Evolutionary conservation across 1,140 invertebrate genomes (phyloP).

Genomic region (Lepidurus couesii): DNA sequence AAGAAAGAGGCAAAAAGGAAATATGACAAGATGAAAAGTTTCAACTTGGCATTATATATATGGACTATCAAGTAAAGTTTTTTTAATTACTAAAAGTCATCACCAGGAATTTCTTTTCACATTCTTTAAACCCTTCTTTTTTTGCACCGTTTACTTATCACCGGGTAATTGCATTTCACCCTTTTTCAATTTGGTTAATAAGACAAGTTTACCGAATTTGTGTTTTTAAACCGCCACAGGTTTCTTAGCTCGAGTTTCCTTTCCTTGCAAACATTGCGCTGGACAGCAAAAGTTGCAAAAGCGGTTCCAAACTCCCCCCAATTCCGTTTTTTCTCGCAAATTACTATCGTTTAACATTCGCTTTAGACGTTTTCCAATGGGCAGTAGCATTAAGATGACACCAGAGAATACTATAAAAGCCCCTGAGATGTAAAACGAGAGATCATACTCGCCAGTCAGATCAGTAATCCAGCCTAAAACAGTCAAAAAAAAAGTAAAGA

Average conservation of each 20-base stretch:
- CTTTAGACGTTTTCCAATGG: constrained; percentile 46
- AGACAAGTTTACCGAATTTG: neutral
- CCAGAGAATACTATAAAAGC: constrained; percentile 79
- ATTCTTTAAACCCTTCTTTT: neutral
- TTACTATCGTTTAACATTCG: neutral
- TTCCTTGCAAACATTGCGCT: neutral
- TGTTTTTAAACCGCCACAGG: neutral
- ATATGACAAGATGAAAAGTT: neutral
- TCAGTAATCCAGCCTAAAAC: constrained; percentile 68
- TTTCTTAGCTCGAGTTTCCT: neutral
- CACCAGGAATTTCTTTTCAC: neutral
- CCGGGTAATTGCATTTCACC: neutral
- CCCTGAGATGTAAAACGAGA: constrained; percentile 82
- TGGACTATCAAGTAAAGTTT: constrained; percentile 19
- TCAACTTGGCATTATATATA: neutral
- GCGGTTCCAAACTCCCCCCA: neutral
- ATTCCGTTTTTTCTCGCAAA: neutral
- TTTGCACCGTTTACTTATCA: constrained; percentile 2
- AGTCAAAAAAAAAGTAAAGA: neutral
- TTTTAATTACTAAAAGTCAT: neutral
- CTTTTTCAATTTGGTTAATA: too few species aligned
- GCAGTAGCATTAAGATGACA: constrained; percentile 62
- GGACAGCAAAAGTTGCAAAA: neutral
- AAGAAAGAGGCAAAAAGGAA: constrained; percentile 9
- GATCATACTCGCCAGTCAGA: constrained; percentile 65